Evolutionary conservation across 2,797 vertebrate species (phyloP).

Genomic region (Psittacula echo): DNA sequence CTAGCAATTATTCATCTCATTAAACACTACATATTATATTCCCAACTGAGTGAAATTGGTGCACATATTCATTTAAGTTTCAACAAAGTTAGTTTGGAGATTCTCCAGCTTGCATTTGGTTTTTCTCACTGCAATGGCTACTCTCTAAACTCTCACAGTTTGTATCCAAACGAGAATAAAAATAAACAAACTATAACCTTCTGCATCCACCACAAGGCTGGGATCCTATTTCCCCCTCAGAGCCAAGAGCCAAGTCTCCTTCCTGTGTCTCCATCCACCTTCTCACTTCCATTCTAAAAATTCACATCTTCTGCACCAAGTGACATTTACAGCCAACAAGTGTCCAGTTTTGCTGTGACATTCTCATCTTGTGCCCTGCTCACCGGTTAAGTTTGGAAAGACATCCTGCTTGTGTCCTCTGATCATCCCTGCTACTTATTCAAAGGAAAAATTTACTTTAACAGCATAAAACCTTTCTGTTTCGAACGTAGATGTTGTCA

Average conservation of each 20-base stretch:
- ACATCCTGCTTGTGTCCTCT: neutral
- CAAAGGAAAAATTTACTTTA: neutral
- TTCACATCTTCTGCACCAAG: slow-evolving; percentile 46
- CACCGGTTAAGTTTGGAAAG: neutral
- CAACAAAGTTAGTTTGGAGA: neutral
- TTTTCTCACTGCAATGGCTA: neutral
- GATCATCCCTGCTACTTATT: neutral
- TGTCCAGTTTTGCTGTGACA: slow-evolving; percentile 1
- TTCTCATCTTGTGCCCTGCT: slow-evolving; percentile 25
- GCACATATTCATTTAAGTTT: neutral
- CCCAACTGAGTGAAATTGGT: neutral
- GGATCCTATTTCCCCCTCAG: slow-evolving; percentile 49
- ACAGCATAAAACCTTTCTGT: neutral
- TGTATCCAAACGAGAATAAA: slow-evolving; percentile 51
- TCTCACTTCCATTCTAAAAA: slow-evolving; percentile 56
- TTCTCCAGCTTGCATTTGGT: neutral
- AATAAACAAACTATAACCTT: slow-evolving; percentile 67
- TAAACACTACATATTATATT: neutral
- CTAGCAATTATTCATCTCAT: neutral
- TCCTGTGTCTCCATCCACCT: slow-evolving; percentile 47
- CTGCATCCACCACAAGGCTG: neutral
- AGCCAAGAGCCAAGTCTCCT: slow-evolving; percentile 40
- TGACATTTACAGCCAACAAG: slow-evolving; percentile 43
- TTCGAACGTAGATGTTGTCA: neutral
- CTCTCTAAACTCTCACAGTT: slow-evolving; percentile 28